Base-by-base conservation (phyloP, 2,113 vertebrate species). In the Falco punctatus region DNA sequence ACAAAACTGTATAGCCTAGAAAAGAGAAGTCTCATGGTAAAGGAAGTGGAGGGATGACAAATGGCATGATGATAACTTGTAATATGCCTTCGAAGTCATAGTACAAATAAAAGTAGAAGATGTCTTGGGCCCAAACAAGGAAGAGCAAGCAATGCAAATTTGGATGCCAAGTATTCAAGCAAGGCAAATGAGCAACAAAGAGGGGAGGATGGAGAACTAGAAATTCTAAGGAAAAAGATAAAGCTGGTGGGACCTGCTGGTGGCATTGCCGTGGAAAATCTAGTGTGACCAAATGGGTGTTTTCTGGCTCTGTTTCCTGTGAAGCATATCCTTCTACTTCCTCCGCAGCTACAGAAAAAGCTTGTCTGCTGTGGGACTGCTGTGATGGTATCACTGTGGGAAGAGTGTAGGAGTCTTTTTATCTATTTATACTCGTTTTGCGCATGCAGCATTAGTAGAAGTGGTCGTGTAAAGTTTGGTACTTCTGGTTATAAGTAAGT, bases 301-400 rank as follows among this genome's bases (percentile, higher is more conserved):
- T 78, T 94, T 78, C 91, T 92, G 70, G 17, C 49, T 92, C 81
- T 70, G 27, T 65, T 95, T 95, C 70, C 96, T 91, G 38, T 55
- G 61, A 89, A 72, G n/a, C 49, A 82, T 66, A 82, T 77, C 40
- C 35, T 84, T 83, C 52, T 91, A 4, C 61, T 93, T 94, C 83
- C 52, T 89, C 49, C 3, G 0, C 78, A 94, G 54, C 35, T 72
- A 82, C 74, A 92, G 46, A 80, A 95, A 91, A 85, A 87, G 0
- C 65, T 72, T 62, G 58, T 79, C 73, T 92, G 54, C 44, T 40
- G 32, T 69, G 35, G 57, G 72, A 75, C 69, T 86, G 51, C 32
- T 84, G 49, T 1, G 6, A 33, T 38, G 24, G 7, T 85, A 75
- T 89, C 13, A 0, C 55, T 84, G 80, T 89, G 40, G 72, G 79